Conservation (phyloP, 2,888 invertebrate genomes). For the Himalopsyche anomala region DNA sequence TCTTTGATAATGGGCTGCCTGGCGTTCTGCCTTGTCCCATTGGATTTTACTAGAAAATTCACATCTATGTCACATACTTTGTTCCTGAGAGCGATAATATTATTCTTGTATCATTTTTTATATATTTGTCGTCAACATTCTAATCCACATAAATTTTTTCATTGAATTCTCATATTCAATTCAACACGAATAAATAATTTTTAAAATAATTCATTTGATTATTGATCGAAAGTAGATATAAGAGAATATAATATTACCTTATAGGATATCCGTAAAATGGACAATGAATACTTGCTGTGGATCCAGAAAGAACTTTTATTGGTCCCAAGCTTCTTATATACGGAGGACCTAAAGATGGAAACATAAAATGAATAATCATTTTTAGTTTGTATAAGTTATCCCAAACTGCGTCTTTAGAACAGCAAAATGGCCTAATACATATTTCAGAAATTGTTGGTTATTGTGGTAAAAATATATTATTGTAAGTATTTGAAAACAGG, state of each 20-base stretch:
- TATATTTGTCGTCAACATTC: too few species aligned
- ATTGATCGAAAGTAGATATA: neutral
- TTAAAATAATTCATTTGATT: neutral
- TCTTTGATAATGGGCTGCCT: slow-evolving; percentile 54
- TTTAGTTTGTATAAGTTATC: too few species aligned
- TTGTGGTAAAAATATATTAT: too few species aligned
- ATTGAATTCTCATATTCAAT: too few species aligned
- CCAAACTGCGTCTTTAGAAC: too few species aligned
- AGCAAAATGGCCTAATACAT: too few species aligned
- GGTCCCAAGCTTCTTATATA: slow-evolving; percentile 85
- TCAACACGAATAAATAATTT: neutral
- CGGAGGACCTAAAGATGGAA: slow-evolving; percentile 79
- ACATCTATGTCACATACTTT: neutral
- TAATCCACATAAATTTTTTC: too few species aligned
- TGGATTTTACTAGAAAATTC: slow-evolving; percentile 73
- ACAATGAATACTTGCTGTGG: slow-evolving; percentile 85
- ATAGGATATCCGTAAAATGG: slow-evolving; percentile 94
- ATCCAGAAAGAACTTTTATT: slow-evolving; percentile 87
- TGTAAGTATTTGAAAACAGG: too few species aligned
- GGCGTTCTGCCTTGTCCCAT: slow-evolving; percentile 69
- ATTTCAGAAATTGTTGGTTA: too few species aligned
- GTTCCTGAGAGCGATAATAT: too few species aligned
- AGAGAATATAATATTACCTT: slow-evolving; percentile 71
- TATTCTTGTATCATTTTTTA: too few species aligned
- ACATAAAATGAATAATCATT: neutral